Conservation (phyloP, 2,888 invertebrate species). For the Troides helena region DNA sequence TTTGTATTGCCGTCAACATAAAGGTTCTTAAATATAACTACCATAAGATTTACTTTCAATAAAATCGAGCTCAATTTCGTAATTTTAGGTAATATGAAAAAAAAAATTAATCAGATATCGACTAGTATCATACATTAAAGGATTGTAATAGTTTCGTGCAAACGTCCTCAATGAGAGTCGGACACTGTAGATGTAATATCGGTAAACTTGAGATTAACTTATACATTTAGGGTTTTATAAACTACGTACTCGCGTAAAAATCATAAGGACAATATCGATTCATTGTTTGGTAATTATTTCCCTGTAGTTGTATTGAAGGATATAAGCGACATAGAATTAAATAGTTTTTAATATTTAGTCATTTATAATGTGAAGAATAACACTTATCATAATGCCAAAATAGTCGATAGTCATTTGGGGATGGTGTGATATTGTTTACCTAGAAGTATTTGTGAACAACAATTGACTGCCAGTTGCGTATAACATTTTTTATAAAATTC, state of each 20-base stretch:
- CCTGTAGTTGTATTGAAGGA: constrained; percentile 61
- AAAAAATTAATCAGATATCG: constrained; percentile 61
- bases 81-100: constrained; percentile 66
- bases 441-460: constrained; percentile 68
- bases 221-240: constrained; percentile 75
- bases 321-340: constrained; percentile 70
- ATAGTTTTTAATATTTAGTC: constrained; percentile 58
- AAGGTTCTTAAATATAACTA: constrained; percentile 51
- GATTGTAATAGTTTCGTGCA: constrained; percentile 60
- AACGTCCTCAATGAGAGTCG: constrained; percentile 72
- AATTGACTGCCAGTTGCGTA: constrained; percentile 79
- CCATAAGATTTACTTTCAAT: constrained; percentile 72
- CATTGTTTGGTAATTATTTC: constrained; percentile 70
- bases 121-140: constrained; percentile 54
- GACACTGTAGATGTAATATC: constrained; percentile 66
- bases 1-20: constrained; percentile 44
- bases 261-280: constrained; percentile 79
- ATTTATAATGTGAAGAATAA: constrained; percentile 49
- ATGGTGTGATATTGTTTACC: constrained; percentile 73
- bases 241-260: constrained; percentile 78
- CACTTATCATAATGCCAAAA: constrained; percentile 65
- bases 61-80: constrained; percentile 78
- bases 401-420: constrained; percentile 60
- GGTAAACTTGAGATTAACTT: constrained; percentile 60
- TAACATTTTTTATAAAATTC: constrained; percentile 71